Evolutionary conservation across 2,113 vertebrate species (phyloP).

Genomic region (Tachycineta bicolor): DNA sequence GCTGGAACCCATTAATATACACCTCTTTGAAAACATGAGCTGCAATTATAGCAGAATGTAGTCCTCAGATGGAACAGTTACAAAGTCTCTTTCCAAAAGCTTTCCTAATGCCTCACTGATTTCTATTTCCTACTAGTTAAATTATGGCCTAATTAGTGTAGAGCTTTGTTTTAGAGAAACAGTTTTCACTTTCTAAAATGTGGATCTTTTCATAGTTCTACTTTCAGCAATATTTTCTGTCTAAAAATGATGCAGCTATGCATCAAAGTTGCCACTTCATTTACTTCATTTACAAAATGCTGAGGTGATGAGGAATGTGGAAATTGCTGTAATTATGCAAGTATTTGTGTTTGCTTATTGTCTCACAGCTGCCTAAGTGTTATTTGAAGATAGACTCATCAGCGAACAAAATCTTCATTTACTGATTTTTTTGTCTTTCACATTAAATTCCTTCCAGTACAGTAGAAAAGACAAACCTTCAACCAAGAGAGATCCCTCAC

Average conservation of each 20-base stretch:
- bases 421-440: neutral
- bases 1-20: neutral
- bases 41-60: conserved; percentile 24
- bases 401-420: neutral
- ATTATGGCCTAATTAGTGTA: conserved; percentile 40
- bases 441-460: neutral
- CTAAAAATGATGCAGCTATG: neutral
- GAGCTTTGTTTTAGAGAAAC: neutral
- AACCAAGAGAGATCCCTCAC: neutral
- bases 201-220: neutral
- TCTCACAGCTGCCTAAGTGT: neutral
- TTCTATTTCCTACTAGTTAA: conserved; percentile 36
- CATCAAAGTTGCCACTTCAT: neutral
- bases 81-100: conserved; percentile 19
- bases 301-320: neutral
- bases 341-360: conserved; percentile 7
- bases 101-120: conserved; percentile 21
- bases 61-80: neutral
- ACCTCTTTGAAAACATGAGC: neutral
- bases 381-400: conserved; percentile 5
- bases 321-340: conserved; percentile 36
- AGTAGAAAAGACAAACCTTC: neutral
- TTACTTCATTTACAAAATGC: neutral
- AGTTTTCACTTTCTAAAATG: conserved; percentile 10
- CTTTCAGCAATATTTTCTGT: neutral